Conservation (phyloP, 1,140 invertebrate species). For the Alviniconcha marisindica region DNA sequence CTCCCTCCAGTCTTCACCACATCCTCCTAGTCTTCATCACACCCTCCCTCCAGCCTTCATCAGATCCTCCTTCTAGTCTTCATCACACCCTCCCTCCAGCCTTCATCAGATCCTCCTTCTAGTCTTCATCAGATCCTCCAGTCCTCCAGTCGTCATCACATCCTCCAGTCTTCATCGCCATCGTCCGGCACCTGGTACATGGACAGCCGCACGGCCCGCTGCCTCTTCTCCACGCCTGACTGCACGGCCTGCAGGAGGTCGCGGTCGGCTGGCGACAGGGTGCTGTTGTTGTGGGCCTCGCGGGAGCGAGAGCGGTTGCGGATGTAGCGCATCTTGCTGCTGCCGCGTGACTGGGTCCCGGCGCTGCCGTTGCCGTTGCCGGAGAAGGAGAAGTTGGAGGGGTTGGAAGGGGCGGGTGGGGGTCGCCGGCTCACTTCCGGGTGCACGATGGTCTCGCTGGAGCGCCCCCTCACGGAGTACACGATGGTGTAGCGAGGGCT, state of each 20-base stretch:
- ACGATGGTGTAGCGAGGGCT: slow-evolving; percentile 34
- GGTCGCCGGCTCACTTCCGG: not conserved
- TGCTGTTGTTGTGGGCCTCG: slow-evolving; percentile 12
- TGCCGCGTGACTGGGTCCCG: slow-evolving; percentile 11
- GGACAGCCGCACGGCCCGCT: slow-evolving; percentile 54
- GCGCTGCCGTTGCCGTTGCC: not conserved
- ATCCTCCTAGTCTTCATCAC: not conserved
- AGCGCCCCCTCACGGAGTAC: slow-evolving; percentile 18
- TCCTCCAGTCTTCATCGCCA: slow-evolving; percentile 53
- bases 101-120: too few species aligned
- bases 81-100: too few species aligned
- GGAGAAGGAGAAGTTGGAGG: too few species aligned
- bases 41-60: not conserved
- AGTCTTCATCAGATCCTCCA: slow-evolving; percentile 32
- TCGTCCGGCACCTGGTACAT: slow-evolving; percentile 51
- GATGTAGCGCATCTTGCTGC: slow-evolving; percentile 42
- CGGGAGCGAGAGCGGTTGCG: slow-evolving; percentile 54
- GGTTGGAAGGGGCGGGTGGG: too few species aligned
- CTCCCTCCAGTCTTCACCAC: too few species aligned
- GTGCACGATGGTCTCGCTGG: slow-evolving; percentile 22
- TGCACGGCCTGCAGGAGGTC: slow-evolving; percentile 55
- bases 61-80: too few species aligned
- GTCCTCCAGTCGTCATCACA: slow-evolving; percentile 16
- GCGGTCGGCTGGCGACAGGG: slow-evolving; percentile 31
- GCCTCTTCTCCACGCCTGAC: slow-evolving; percentile 56